Evolutionary conservation across 1,140 invertebrate species (phyloP).

Genomic region (Oscheius sp.): DNA sequence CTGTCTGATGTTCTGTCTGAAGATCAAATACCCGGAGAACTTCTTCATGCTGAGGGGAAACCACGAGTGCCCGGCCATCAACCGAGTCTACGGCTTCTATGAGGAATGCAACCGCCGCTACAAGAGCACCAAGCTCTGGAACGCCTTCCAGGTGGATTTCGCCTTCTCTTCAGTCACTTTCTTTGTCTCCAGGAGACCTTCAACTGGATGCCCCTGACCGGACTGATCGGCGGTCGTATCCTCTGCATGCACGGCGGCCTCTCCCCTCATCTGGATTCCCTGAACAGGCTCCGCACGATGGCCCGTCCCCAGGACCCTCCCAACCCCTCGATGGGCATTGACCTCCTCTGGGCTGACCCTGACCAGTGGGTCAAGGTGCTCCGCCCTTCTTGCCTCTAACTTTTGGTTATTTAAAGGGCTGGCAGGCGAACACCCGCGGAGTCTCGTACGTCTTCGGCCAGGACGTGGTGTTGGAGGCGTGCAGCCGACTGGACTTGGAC

Average conservation of each 20-base stretch:
- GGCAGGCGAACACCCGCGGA: conserved; percentile 66
- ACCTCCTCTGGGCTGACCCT: conserved; percentile 97
- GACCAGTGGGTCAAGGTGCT: conserved; percentile 62
- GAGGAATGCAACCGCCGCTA: conserved; percentile 61
- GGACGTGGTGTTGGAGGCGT: conserved; percentile 38
- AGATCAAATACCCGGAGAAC: conserved; percentile 68
- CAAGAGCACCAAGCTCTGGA: conserved; percentile 44
- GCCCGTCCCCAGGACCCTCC: conserved; percentile 43
- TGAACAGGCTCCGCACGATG: conserved; percentile 62
- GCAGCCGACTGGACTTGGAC: conserved; percentile 31
- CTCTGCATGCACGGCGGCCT: conserved; percentile 80
- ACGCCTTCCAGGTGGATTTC: conserved; percentile 61
- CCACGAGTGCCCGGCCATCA: conserved; percentile 71
- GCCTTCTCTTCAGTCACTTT: neutral
- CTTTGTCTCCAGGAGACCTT: conserved; percentile 62
- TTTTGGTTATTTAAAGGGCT: conserved; percentile 53
- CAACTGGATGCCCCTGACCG: conserved; percentile 66
- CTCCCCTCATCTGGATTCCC: conserved; percentile 71
- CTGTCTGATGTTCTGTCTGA: conserved; percentile 68
- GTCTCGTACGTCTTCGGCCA: conserved; percentile 61
- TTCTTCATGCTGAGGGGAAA: conserved; percentile 72
- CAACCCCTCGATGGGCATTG: conserved; percentile 62
- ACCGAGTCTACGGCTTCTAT: conserved; percentile 68
- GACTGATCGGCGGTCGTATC: conserved; percentile 81
- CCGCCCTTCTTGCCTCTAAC: conserved; percentile 28